These are phyloP conservation scores for Octonoba sinensis DNA, from an alignment of 2,888 invertebrate genomes.

Conservation along the genomic window DNA sequence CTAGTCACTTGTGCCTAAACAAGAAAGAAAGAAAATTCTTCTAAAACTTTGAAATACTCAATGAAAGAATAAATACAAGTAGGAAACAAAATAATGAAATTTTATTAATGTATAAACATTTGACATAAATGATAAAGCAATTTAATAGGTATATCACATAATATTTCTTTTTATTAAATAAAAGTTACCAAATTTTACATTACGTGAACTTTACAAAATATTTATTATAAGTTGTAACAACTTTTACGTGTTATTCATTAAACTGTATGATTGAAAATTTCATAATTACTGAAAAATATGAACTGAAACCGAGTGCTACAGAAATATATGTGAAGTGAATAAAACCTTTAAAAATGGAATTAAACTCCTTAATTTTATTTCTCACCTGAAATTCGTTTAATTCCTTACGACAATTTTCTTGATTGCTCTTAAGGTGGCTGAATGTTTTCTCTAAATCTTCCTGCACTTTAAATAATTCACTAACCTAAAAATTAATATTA, in stretches of 20 bases:
- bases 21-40: background rate
- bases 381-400: constrained; percentile 51
- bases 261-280: no score
- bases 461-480: constrained; percentile 48
- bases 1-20: constrained; percentile 31
- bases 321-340: background rate
- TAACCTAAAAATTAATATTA: constrained; percentile 31
- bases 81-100: no score
- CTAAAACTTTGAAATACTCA: background rate
- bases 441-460: constrained; percentile 47
- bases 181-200: no score
- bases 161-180: no score
- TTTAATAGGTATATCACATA: no score
- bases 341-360: background rate
- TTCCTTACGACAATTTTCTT: constrained; percentile 49
- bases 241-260: no score
- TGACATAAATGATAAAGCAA: no score
- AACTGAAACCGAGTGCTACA: no score
- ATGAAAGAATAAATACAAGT: background rate
- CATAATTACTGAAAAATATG: no score
- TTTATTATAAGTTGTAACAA: no score
- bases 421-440: constrained; percentile 38
- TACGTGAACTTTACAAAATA: no score
- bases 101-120: no score
- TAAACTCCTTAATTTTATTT: background rate